Evolutionary conservation across 2,888 invertebrate genomes (phyloP), one percentile per base, ranked within the genome.

Genomic region (Theretra japonica): DNA sequence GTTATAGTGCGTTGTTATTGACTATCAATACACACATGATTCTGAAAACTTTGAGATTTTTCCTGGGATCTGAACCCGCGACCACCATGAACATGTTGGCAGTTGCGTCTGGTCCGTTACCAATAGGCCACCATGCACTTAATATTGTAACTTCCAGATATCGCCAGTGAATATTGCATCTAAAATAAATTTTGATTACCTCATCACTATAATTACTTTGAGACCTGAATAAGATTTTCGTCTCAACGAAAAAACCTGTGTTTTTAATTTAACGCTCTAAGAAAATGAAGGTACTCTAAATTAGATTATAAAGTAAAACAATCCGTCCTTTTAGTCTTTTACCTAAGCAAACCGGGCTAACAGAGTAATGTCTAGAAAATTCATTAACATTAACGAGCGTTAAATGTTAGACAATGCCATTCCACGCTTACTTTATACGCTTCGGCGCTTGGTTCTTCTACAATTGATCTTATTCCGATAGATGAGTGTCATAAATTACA

Each of bases 281-380:
- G 62, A 65, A 65, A 65, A 56, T 62, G 33, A 65, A 71, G 62
- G 70, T 65, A 21, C 23, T 53, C 23, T 62, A 65, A 70, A 70
- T 70, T 62, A 21, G 53, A 70, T 70, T 70, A 62, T 60, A 70
- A 62, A 59, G n/a, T 70, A 62, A 62, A 62, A 71, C 33, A 56
- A 71, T 53, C 56, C 30, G 53, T 62, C 21, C 30, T 21, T 60
- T 50, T 25, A 60, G 41, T 41, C 11, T 41, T 15, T 41, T 41
- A 41, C 48, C 21, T 56, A n/a, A 71, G 65, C 25, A 71, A 53
- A 56, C 23, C 23, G 11, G 33, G 23, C 53, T n/a, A 19, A n/a
- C 48, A 23, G 23, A 4, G 48, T 65, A 48, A 65, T 65, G 17
- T 56, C 56, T 71, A 71, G 62, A 62, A 65, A 71, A 62, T 65